Base-by-base conservation (phyloP, 2,113 vertebrate genomes). In the Nicator chloris region DNA sequence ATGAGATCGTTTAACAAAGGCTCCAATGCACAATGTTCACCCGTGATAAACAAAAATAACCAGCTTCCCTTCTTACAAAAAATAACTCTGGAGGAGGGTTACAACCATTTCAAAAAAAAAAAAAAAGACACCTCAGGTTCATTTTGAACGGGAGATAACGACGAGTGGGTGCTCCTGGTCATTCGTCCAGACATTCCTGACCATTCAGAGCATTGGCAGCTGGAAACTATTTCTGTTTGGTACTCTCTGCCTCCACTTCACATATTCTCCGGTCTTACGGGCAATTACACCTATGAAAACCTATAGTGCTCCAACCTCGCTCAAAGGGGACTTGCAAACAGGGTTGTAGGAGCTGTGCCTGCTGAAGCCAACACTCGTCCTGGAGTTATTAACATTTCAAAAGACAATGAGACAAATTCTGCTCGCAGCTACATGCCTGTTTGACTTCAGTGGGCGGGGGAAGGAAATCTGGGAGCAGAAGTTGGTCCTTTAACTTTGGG, bases 381-480 rank as follows among this genome's bases (percentile, higher is more conserved):
- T 90, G 59, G 53, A 76, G 70, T 54, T 88, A 98, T 98, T 98
- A 98, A 97, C 98, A 98, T 98, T 98, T 98, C 97, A 98, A 98
- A 98, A 97, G 98, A 91, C 93, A 93, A 92, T 91, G 93, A 95
- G 86, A 88, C 71, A 95, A 96, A 95, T 97, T 96, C 96, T 97
- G 92, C 90, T 94, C 64, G 35, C 96, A 97, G 94, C 65, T 96
- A 95, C 82, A 94, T 83, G 93, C 90, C 54, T 88, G 68, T 93
- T 95, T 92, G 91, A 92, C 83, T 88, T 89, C 92, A 89, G 87
- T 90, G 65, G 89, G 91, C n/a, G 86, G 81, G 56, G 57, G 75
- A 81, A 91, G 79, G 64, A 91, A 87, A 92, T 47, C 63, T 71
- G 79, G 87, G 75, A 92, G 90, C 91, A 94, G 87, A 96, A 96